Base-by-base conservation (phyloP, 1,140 invertebrate species). In the Drosophila nasuta region DNA sequence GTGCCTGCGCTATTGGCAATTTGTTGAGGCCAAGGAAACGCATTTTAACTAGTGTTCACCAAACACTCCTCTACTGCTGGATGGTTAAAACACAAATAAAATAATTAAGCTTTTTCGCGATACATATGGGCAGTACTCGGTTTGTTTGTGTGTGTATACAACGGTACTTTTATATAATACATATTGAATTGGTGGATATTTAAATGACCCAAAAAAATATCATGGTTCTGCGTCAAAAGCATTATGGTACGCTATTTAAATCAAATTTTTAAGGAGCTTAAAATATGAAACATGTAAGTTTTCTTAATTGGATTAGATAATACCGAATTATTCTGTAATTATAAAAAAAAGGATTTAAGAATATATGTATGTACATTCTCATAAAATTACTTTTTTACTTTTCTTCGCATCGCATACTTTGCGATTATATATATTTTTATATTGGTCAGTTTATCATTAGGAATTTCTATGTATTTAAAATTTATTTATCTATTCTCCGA, bases 141-240 rank as follows among this genome's bases (percentile, higher is more conserved):
- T 46, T 33, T 60, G 41, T 8, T 15, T 30, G n/a, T 52, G 51
- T 33, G 51, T 11, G 28, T 52, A 28, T 52, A 51, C 17, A n/a
- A 51, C 49, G 13, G 52, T 56, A 38, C 33, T 57, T 25, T n/a
- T 58, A 58, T 20, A 58, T 43, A 58, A 43, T n/a, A 28, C 60
- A 57, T 38, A 71, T 71, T 71, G 48, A 48, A 45, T 66, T 25
- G 35, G 17, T 54, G 46, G 17, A 56, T 41, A 5, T 38, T 57
- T 11, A 41, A 57, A 5, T 15, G n/a, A 64, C 7, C 10, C 4
- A 56, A 2, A 30, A 59, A 38, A 74, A 15, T 67, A 67, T 57
- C 71, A 74, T 74, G 71, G 65, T 57, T 57, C 54, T 57, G 68
- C 49, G 68, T 30, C 17, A 49, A 48, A 64, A 64, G 41, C 28